A percentile compares a stretch with the other conserved stretches of the same genome.
Evolutionary conservation across 2,113 vertebrate species (phyloP).

Genomic region (Carollia perspicillata): DNA sequence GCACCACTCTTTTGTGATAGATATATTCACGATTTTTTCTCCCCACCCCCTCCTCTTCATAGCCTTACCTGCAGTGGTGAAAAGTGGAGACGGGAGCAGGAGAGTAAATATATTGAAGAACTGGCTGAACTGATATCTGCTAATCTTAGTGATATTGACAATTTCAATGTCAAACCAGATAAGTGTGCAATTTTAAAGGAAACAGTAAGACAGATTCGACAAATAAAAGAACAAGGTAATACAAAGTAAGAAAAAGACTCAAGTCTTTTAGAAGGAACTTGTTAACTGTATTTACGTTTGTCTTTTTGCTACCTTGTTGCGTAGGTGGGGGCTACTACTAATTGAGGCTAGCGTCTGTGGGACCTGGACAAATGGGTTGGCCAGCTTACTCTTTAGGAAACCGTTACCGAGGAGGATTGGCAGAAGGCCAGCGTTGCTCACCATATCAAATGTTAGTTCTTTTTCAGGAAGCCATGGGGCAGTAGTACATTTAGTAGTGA

Average conservation of each 20-base stretch:
- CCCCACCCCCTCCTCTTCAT: not conserved
- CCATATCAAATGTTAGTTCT: not conserved
- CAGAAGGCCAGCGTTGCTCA: not conserved
- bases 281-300: not conserved
- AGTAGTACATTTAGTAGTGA: not conserved
- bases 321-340: not conserved
- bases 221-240: constrained; percentile 99
- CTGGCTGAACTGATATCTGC: constrained; percentile 98
- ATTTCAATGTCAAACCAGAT: constrained; percentile 99
- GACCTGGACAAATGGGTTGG: not conserved
- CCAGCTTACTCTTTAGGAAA: not conserved
- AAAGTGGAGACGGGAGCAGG: constrained; percentile 97
- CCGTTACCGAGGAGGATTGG: not conserved
- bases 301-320: not conserved
- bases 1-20: not conserved
- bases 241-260: constrained; percentile 46
- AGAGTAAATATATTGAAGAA: constrained; percentile 99
- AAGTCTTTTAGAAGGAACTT: constrained; percentile 26
- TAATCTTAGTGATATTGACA: constrained; percentile 98
- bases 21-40: not conserved
- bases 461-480: not conserved
- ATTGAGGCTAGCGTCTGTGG: not conserved
- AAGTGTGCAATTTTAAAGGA: constrained; percentile 99
- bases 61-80: constrained; percentile 90
- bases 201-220: constrained; percentile 97